Conservation (phyloP, 2,113 vertebrate genomes). For the Limanda limanda region DNA sequence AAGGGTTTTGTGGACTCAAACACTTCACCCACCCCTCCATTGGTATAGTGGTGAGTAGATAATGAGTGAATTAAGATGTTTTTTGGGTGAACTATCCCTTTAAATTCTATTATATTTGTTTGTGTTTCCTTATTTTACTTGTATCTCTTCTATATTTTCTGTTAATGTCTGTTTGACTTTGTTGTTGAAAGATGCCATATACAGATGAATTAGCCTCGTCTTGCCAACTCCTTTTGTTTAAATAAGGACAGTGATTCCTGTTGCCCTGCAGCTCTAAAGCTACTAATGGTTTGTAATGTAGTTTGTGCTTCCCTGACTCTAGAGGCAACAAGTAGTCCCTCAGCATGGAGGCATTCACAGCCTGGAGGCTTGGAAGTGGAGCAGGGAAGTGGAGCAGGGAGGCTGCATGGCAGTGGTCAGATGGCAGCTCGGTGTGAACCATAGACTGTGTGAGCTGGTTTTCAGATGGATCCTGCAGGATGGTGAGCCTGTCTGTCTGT, state of each 20-base stretch:
- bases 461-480: neutral
- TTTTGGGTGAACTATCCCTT: too few species aligned
- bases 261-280: neutral
- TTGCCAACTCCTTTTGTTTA: too few species aligned
- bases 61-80: too few species aligned
- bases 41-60: too few species aligned
- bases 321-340: too few species aligned
- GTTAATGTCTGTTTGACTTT: neutral
- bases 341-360: neutral
- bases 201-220: too few species aligned
- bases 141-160: neutral
- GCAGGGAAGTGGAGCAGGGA: neutral
- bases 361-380: neutral
- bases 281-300: neutral
- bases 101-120: neutral
- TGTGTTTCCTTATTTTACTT: neutral
- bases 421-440: slow-evolving; percentile 9
- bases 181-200: neutral
- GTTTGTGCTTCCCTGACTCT: neutral
- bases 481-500: slow-evolving; percentile 1
- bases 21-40: too few species aligned
- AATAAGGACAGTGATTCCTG: neutral
- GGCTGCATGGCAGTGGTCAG: neutral
- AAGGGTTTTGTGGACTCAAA: too few species aligned
- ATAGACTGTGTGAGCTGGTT: slow-evolving; percentile 7